Conservation (phyloP, 2,797 vertebrate species). For the Denticeps clupeoides region DNA sequence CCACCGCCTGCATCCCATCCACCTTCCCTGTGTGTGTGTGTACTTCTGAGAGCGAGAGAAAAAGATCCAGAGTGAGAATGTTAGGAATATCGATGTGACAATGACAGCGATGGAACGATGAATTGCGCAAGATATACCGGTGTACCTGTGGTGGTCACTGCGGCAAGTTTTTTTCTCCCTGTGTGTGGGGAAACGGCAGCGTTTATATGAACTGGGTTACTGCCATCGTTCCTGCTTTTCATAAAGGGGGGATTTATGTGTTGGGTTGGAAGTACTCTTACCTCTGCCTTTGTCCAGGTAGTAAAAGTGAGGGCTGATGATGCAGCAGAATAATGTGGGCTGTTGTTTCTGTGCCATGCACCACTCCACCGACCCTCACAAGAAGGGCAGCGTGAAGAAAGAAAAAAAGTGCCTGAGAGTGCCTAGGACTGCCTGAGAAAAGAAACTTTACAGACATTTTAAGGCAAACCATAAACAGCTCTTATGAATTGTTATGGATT, state of each 20-base stretch:
- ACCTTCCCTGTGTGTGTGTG: background rate
- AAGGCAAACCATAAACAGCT: constrained; percentile 41
- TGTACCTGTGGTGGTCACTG: too few species aligned
- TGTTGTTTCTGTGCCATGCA: constrained; percentile 20
- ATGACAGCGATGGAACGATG: too few species aligned
- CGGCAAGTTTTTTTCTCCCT: too few species aligned
- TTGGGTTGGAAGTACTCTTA: constrained; percentile 16
- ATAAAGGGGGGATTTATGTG: constrained; percentile 29
- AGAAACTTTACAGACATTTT: constrained; percentile 16
- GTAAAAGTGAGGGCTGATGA: constrained; percentile 25
- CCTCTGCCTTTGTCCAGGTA: constrained; percentile 22
- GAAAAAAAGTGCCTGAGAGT: too few species aligned
- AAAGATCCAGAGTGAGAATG: constrained; percentile 5
- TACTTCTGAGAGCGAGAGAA: background rate
- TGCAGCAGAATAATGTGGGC: constrained; percentile 20
- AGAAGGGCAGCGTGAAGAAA: constrained; percentile 39
- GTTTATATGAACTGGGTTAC: too few species aligned
- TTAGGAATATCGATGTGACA: too few species aligned
- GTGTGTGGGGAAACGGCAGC: too few species aligned
- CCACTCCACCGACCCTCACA: too few species aligned
- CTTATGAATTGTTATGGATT: constrained; percentile 43
- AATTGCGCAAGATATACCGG: too few species aligned
- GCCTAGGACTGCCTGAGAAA: too few species aligned
- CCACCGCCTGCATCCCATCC: constrained; percentile 12
- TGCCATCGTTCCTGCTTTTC: constrained; percentile 24